Percentiles rank a stretch among this genome's conserved stretches.
These are phyloP conservation scores for Syritta pipiens DNA, from an alignment of 2,888 invertebrate species.

Conservation along the genomic window DNA sequence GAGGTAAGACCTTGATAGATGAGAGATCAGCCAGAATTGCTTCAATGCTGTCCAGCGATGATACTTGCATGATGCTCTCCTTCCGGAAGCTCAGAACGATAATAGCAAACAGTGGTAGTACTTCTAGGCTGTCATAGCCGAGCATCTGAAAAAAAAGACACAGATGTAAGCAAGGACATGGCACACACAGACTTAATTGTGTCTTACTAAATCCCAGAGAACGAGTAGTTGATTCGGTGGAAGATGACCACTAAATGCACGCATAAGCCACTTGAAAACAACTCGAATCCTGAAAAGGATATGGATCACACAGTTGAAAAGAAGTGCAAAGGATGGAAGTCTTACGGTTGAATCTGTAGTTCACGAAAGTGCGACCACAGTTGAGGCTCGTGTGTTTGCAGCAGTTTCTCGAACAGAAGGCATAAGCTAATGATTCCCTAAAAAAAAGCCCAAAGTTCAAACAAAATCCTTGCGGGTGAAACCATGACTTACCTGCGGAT, in stretches of 20 bases:
- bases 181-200: neutral
- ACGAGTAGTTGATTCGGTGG: constrained; percentile 94
- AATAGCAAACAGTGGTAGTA: constrained; percentile 91
- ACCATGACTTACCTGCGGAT: constrained; percentile 89
- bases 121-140: constrained; percentile 94
- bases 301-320: neutral
- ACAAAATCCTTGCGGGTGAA: neutral
- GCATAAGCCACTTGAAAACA: constrained; percentile 97
- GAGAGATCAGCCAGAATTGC: constrained; percentile 93
- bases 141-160: constrained; percentile 80
- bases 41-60: constrained; percentile 89
- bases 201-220: constrained; percentile 91
- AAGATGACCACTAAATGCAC: constrained; percentile 96
- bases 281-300: constrained; percentile 85
- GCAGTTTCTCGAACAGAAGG: constrained; percentile 91
- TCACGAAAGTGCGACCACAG: constrained; percentile 95
- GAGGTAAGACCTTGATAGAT: constrained; percentile 90
- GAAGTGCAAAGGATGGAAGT: neutral
- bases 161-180: neutral
- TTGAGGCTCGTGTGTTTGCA: constrained; percentile 94
- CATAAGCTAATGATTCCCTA: constrained; percentile 93
- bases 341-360: constrained; percentile 93
- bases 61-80: constrained; percentile 88
- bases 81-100: constrained; percentile 92
- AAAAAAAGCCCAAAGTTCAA: constrained; percentile 6